Conservation (phyloP, 2,888 invertebrate genomes). For the Aporophyla nigra region DNA sequence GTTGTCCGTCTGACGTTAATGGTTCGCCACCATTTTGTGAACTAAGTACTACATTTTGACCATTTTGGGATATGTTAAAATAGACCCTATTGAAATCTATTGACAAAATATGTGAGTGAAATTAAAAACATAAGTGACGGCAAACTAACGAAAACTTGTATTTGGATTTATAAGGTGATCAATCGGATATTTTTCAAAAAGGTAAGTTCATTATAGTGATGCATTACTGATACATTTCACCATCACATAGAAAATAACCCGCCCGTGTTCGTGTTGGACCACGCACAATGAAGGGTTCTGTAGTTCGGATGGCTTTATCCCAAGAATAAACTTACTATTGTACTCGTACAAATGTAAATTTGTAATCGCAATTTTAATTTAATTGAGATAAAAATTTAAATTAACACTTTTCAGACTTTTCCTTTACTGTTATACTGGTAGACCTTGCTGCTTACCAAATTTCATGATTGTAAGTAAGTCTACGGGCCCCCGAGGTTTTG, state of each 20-base stretch:
- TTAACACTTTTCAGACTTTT: no score
- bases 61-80: not conserved
- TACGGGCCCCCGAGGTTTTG: no score
- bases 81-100: not conserved
- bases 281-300: not conserved
- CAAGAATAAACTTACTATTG: not conserved
- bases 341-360: no score
- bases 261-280: no score
- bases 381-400: no score
- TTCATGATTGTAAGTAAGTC: no score
- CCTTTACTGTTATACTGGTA: no score
- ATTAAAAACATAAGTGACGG: not conserved
- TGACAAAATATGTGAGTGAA: not conserved
- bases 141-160: not conserved
- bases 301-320: not conserved
- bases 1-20: slow-evolving; percentile 28
- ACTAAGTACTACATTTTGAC: not conserved
- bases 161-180: not conserved
- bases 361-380: no score
- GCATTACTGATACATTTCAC: not conserved
- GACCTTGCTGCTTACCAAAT: no score
- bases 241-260: not conserved
- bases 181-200: not conserved
- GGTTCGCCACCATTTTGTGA: not conserved
- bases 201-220: not conserved